Conservation (phyloP, 2,797 vertebrate genomes). For the Ataeniobius toweri region DNA sequence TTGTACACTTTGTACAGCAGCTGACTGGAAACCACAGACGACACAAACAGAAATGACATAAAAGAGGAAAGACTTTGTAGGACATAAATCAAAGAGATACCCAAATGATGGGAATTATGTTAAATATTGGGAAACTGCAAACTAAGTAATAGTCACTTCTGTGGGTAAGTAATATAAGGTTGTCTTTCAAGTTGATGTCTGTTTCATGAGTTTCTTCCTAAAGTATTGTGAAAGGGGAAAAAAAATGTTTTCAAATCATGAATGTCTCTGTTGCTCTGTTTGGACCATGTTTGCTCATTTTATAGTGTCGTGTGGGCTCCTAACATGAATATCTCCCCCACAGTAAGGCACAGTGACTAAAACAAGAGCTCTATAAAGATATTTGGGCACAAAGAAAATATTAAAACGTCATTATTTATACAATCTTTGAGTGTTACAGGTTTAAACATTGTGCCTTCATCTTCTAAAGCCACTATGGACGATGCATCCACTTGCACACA, state of each 20-base stretch:
- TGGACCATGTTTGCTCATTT: conserved; percentile 30
- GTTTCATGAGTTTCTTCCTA: conserved; percentile 17
- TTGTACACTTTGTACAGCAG: conserved; percentile 83
- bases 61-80: conserved; percentile 69
- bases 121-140: conserved; percentile 46
- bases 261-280: conserved; percentile 20
- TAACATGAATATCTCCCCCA: conserved; percentile 64
- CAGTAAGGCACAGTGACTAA: conserved; percentile 86
- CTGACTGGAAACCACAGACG: conserved; percentile 80
- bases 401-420: conserved; percentile 30
- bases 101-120: conserved; percentile 42
- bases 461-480: conserved; percentile 53
- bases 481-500: conserved; percentile 66
- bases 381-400: conserved; percentile 35
- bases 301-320: conserved; percentile 56
- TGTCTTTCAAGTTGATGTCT: conserved; percentile 35
- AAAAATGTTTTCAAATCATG: conserved; percentile 6
- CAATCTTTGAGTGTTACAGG: conserved; percentile 37
- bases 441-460: conserved; percentile 58
- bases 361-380: conserved; percentile 52
- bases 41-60: conserved; percentile 74
- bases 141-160: conserved; percentile 47
- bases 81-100: conserved; percentile 68
- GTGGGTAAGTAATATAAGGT: conserved; percentile 28
- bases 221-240: conserved; percentile 25